These are phyloP conservation scores for Apostichopus parvimensis DNA, from an alignment of 35 echinoderm and acorn worm genomes.

Conservation along the genomic window DNA sequence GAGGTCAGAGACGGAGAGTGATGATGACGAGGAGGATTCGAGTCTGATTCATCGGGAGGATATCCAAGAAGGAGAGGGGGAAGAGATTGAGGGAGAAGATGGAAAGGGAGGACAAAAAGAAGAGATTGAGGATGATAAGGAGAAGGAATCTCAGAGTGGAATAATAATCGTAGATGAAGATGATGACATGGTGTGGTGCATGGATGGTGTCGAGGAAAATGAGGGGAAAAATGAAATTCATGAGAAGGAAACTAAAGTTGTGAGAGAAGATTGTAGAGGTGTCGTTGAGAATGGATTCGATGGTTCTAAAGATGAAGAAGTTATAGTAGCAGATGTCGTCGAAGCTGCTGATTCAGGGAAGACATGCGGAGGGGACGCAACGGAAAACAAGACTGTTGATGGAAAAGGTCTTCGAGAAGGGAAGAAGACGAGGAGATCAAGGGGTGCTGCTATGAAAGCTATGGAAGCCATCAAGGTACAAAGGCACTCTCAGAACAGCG, in stretches of 20 bases:
- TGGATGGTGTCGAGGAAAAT: not conserved
- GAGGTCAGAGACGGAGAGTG: conserved; percentile 5
- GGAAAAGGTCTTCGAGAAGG: not conserved
- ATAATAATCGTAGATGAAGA: not conserved
- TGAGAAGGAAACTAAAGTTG: not conserved
- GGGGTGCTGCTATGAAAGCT: conserved; percentile 33
- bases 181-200: not conserved
- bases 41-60: conserved; percentile 29
- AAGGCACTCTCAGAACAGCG: conserved; percentile 4
- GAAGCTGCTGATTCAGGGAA: no score
- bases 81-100: not conserved
- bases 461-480: conserved; percentile 22
- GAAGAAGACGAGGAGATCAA: not conserved
- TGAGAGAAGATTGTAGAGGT: not conserved
- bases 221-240: not conserved
- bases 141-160: conserved; percentile 3
- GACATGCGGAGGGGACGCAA: not conserved
- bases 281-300: no score
- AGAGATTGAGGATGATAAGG: not conserved
- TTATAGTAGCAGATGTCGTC: not conserved
- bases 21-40: conserved; percentile 20
- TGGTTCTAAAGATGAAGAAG: no score
- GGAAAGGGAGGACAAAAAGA: not conserved
- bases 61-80: not conserved
- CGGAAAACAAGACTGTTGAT: not conserved